These are phyloP conservation scores for Xiphorhynchus elegans DNA, from an alignment of 2,113 vertebrate species.

Conservation along the genomic window DNA sequence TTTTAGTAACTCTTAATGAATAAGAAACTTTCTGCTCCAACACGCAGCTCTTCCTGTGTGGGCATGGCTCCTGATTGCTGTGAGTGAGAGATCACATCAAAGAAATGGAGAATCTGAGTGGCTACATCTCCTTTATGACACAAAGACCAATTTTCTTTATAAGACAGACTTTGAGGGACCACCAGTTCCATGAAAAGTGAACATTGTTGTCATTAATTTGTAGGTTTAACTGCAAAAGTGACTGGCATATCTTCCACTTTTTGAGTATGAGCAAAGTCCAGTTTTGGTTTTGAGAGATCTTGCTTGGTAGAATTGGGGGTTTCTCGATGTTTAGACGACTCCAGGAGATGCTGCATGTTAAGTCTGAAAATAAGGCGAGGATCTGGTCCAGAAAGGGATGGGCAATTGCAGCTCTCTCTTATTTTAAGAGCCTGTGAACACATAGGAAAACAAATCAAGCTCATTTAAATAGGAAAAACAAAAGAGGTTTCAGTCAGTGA, in stretches of 20 bases:
- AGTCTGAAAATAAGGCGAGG: constrained; percentile 85
- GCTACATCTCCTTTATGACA: constrained; percentile 8
- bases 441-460: constrained; percentile 52
- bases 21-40: constrained; percentile 37
- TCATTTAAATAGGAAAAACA: constrained; percentile 1
- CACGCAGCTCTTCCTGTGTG: background rate
- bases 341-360: constrained; percentile 77
- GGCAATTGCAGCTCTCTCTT: constrained; percentile 87
- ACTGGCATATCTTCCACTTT: constrained; percentile 68
- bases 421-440: constrained; percentile 88
- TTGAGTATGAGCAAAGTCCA: constrained; percentile 38
- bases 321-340: constrained; percentile 60
- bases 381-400: constrained; percentile 84
- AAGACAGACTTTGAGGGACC: background rate
- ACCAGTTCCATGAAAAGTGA: background rate
- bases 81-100: constrained; percentile 1
- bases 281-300: constrained; percentile 49
- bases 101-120: background rate
- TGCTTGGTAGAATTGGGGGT: background rate
- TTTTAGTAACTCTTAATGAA: constrained; percentile 51
- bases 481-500: background rate
- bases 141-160: background rate
- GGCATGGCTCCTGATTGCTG: background rate
- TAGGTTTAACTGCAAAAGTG: constrained; percentile 58
- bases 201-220: background rate